A percentile compares a stretch with the other conserved stretches of the same genome.
phyloP scores from a whole-genome alignment of 2,888 invertebrate species.

The Acronicta aceris region DNA sequence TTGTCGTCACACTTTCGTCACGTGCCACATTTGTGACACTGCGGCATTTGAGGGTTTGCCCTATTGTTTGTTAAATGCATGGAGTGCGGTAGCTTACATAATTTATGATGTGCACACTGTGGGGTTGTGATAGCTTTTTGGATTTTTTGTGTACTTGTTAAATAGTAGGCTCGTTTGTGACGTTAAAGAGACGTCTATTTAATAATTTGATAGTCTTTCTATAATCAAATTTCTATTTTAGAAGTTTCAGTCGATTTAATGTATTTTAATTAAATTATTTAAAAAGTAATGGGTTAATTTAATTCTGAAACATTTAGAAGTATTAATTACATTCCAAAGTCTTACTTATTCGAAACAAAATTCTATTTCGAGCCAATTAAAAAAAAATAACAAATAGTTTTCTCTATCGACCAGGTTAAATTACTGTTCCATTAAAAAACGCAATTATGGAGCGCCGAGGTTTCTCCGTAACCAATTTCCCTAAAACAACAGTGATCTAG shows the following conservation, averaged over 20 bases:
- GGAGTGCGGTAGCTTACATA: slow-evolving; percentile 29
- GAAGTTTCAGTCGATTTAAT: background rate
- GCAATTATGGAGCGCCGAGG: slow-evolving; percentile 23
- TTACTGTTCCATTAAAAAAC: slow-evolving; percentile 20
- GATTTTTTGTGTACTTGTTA: background rate
- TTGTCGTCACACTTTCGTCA: slow-evolving; percentile 49
- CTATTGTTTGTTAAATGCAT: slow-evolving; percentile 39
- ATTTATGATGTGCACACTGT: slow-evolving; percentile 32
- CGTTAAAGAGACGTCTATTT: background rate
- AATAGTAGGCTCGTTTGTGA: slow-evolving; percentile 7
- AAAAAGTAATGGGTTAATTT: no score
- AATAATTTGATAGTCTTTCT: background rate
- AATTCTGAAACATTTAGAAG: no score
- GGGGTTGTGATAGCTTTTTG: slow-evolving; percentile 3
- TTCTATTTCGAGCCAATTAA: no score
- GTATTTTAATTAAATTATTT: no score
- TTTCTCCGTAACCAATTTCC: slow-evolving; percentile 24
- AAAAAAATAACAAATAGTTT: background rate
- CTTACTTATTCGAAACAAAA: no score
- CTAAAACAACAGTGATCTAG: slow-evolving; percentile 26
- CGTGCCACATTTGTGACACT: slow-evolving; percentile 43
- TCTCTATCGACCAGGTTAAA: background rate
- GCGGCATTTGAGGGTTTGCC: slow-evolving; percentile 32
- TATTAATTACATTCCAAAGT: no score
- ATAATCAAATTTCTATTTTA: background rate